Evolutionary conservation across 2,797 vertebrate genomes (phyloP).

Genomic region (Rousettus madagascariensis): DNA sequence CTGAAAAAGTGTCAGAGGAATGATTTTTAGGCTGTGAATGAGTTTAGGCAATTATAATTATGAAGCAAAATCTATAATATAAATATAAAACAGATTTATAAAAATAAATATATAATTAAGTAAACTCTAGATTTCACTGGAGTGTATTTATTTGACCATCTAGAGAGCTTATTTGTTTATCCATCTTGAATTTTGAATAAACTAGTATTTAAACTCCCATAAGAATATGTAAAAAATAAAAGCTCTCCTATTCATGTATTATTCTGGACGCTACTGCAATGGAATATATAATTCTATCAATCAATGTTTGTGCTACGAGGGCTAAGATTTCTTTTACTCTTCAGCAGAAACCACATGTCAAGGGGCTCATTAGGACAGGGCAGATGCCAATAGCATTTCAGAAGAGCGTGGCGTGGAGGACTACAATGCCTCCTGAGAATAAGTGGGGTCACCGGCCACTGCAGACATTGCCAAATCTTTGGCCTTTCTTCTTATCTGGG

Average conservation of each 20-base stretch:
- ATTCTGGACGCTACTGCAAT: neutral
- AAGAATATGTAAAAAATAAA: neutral
- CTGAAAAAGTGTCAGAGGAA: neutral
- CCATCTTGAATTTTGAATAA: conserved; percentile 27
- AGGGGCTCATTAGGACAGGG: conserved; percentile 30
- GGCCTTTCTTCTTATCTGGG: neutral
- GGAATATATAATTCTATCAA: neutral
- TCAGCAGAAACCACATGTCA: neutral
- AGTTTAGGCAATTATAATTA: neutral
- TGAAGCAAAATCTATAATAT: neutral
- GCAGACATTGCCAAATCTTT: neutral
- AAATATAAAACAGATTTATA: neutral
- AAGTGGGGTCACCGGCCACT: neutral
- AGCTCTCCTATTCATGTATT: neutral
- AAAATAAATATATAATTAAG: neutral
- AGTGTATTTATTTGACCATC: neutral
- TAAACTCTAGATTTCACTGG: neutral
- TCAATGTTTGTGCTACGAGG: neutral
- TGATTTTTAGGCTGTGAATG: neutral
- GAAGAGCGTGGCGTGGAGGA: neutral
- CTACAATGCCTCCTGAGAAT: conserved; percentile 29
- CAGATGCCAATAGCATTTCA: neutral
- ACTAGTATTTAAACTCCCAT: neutral
- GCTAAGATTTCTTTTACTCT: neutral
- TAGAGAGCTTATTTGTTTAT: neutral